phyloP scores from a whole-genome alignment of 2,888 invertebrate genomes.

The Lithophane leautieri region DNA sequence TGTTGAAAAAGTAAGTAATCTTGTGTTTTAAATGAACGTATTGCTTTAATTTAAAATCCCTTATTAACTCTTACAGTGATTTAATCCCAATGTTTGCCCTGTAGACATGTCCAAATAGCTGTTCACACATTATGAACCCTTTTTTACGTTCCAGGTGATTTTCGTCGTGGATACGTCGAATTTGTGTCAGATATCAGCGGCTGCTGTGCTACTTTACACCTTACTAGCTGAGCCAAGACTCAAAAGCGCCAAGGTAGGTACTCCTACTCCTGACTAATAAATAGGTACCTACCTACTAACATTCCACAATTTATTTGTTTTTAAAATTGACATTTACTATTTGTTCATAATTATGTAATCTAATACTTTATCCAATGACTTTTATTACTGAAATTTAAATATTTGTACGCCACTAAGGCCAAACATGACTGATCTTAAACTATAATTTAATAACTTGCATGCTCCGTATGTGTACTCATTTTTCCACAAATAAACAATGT shows the following conservation, averaged over 20 bases:
- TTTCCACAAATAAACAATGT: no score
- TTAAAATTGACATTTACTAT: no score
- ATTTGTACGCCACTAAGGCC: no score
- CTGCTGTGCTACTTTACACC: constrained; percentile 95
- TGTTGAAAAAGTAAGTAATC: constrained; percentile 87
- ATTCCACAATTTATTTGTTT: no score
- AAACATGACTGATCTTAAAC: no score
- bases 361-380: no score
- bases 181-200: constrained; percentile 96
- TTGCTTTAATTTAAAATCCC: background rate
- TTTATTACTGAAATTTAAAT: no score
- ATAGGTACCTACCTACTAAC: no score
- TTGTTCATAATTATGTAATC: no score
- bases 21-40: background rate
- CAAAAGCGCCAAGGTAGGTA: constrained; percentile 91
- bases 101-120: background rate
- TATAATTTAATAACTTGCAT: no score
- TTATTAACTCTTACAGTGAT: background rate
- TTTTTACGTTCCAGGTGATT: constrained; percentile 88
- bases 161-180: constrained; percentile 96
- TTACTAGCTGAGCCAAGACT: constrained; percentile 93
- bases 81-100: background rate
- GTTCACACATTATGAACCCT: background rate
- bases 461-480: no score
- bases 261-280: no score